A percentile compares a stretch with the other conserved stretches of the same genome.
Evolutionary conservation across 2,797 vertebrate species (phyloP).

Genomic region (Setipinna tenuifilis): DNA sequence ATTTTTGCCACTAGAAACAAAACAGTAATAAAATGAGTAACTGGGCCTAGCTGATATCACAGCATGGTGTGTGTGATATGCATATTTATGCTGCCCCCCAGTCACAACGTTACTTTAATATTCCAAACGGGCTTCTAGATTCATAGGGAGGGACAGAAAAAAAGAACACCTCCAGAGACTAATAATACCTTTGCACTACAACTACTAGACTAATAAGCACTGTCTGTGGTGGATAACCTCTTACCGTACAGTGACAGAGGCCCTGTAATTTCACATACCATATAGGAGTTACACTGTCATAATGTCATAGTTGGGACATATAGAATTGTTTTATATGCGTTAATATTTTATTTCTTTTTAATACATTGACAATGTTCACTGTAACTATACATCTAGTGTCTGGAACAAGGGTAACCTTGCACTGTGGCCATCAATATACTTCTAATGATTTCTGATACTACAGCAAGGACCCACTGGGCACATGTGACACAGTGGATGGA

Average conservation of each 20-base stretch:
- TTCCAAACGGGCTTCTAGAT: not conserved
- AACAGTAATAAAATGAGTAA: not conserved
- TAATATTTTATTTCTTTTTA: too few species aligned
- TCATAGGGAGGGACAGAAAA: not conserved
- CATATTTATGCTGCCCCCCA: constrained; percentile 23
- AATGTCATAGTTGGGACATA: not conserved
- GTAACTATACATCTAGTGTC: too few species aligned
- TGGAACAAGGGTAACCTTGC: too few species aligned
- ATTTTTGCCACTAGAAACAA: not conserved
- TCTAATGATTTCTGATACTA: not conserved
- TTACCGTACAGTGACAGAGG: not conserved
- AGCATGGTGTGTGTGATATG: constrained; percentile 6
- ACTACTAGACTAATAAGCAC: not conserved
- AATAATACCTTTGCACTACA: not conserved
- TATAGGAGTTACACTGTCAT: not conserved
- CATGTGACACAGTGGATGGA: not conserved
- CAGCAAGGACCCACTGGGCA: not conserved
- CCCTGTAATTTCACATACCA: constrained; percentile 2
- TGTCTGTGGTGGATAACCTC: not conserved
- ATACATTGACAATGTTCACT: too few species aligned
- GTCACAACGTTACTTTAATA: constrained; percentile 1
- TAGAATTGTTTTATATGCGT: too few species aligned
- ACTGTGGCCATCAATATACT: too few species aligned
- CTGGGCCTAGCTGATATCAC: not conserved
- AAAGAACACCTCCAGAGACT: not conserved